These are phyloP conservation scores for Ardeotis arabs DNA, from an alignment of 2,113 vertebrate species.

Conservation along the genomic window DNA sequence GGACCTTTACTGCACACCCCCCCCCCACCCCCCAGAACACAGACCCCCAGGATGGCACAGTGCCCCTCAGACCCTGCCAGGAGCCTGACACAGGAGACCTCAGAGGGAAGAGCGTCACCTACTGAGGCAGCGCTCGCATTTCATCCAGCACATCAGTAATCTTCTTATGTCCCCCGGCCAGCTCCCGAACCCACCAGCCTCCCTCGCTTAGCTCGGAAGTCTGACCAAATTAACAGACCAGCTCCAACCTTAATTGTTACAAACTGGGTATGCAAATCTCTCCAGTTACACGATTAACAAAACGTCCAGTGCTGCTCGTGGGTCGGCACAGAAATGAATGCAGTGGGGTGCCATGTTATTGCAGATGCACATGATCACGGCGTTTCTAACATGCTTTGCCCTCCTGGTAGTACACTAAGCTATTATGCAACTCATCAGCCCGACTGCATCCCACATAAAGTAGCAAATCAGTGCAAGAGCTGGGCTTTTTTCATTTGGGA, in stretches of 20 bases:
- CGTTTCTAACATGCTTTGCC: not conserved
- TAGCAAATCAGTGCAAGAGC: not conserved
- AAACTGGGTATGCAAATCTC: rapidly evolving
- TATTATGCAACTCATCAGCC: constrained; percentile 52
- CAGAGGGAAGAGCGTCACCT: constrained; percentile 25
- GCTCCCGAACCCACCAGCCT: not conserved
- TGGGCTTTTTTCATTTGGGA: not conserved
- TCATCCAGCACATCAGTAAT: not conserved
- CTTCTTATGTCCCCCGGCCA: not conserved
- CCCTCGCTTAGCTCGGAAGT: not conserved
- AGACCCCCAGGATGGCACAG: not conserved
- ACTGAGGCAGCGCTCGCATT: not conserved
- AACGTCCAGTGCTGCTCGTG: rapidly evolving
- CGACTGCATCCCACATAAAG: not conserved
- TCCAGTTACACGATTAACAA: rapidly evolving
- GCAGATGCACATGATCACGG: not conserved
- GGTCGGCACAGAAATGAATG: not conserved
- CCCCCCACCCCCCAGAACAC: not conserved
- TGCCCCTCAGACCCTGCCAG: not conserved
- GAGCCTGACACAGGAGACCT: not conserved
- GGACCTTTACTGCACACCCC: not conserved
- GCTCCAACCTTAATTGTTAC: rapidly evolving
- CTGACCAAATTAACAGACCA: not conserved
- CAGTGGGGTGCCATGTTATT: not conserved
- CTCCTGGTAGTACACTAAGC: not conserved